Evolutionary conservation across 2,888 invertebrate species (phyloP).

Genomic region (Fragum sueziense): DNA sequence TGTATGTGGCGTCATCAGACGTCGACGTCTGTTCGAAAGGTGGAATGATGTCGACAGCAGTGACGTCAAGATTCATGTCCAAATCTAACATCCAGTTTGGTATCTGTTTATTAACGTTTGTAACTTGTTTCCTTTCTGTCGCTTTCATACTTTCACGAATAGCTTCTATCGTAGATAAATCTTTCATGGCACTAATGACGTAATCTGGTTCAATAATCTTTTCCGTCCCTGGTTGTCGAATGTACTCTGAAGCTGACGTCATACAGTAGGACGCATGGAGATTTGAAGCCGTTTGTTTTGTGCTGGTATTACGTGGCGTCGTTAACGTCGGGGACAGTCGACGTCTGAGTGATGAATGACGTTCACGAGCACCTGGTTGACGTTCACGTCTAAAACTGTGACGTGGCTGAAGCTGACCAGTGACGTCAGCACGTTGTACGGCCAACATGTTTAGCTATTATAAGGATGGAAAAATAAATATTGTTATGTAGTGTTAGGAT

Average conservation of each 20-base stretch:
- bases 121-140: constrained; percentile 26
- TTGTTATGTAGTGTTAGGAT: no score
- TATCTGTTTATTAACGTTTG: not conserved
- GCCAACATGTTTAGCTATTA: not conserved
- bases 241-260: constrained; percentile 31
- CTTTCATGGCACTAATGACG: constrained; percentile 32
- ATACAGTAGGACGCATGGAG: constrained; percentile 30
- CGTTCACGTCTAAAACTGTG: constrained; percentile 42
- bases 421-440: not conserved
- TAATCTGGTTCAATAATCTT: not conserved
- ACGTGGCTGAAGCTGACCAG: constrained; percentile 37
- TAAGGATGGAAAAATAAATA: no score
- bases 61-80: constrained; percentile 56
- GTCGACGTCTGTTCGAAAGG: constrained; percentile 24
- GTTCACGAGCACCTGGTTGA: constrained; percentile 47
- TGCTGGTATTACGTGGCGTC: not conserved
- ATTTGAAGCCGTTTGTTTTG: not conserved
- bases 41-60: constrained; percentile 49
- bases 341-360: constrained; percentile 41
- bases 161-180: constrained; percentile 50
- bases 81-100: constrained; percentile 55
- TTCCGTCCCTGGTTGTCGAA: not conserved
- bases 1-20: constrained; percentile 32
- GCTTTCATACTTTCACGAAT: constrained; percentile 42
- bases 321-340: constrained; percentile 20